Base-by-base conservation (phyloP, 2,797 vertebrate genomes). In the Taenioides sp. region DNA sequence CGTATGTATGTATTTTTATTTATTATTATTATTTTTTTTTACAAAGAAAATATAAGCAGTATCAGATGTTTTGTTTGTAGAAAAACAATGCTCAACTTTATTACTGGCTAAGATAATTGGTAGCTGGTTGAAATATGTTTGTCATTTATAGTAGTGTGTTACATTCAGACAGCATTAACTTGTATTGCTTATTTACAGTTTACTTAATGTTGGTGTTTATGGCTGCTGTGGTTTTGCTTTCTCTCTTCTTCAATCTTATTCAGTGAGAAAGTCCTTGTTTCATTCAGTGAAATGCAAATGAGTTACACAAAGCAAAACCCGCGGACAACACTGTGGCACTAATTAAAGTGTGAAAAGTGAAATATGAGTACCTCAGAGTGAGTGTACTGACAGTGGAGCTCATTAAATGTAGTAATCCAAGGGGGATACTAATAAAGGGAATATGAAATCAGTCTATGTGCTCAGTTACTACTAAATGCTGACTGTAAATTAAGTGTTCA, bases 321-420 rank as follows among this genome's bases (percentile, higher is more conserved):
- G 50, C 50, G 57, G 73, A 77, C 82, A 68, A 70, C 80, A 82
- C 69, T 71, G 20, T 60, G 63, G 68, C 73, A 11, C 77, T 85
- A 87, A 92, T 92, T 90, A 91, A 83, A 86, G 72, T 70, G 59
- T 67, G 65, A 75, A 76, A 84, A 80, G 77, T 40, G 52, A 87
- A 63, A 78, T 75, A 62, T 88, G 85, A 92, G 91, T 81, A 87
- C 84, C 79, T 86, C 80, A 84, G 77, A 71, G 1, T 88, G 86
- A 92, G 90, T 88, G 88, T 80, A 75, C 76, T 71, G 64, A 31
- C 50, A 59, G 77, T 59, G 50, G 76, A 83, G 69, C 84, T 91
- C 78, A 90, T 92, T 91, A 88, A 82, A 80, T 84, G 83, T 90
- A 88, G 84, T 91, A 89, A 87, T 89, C 84, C 80, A 67, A 71